phyloP scores from a whole-genome alignment of 2,113 vertebrate species.

The Benitochromis conjunctus region DNA sequence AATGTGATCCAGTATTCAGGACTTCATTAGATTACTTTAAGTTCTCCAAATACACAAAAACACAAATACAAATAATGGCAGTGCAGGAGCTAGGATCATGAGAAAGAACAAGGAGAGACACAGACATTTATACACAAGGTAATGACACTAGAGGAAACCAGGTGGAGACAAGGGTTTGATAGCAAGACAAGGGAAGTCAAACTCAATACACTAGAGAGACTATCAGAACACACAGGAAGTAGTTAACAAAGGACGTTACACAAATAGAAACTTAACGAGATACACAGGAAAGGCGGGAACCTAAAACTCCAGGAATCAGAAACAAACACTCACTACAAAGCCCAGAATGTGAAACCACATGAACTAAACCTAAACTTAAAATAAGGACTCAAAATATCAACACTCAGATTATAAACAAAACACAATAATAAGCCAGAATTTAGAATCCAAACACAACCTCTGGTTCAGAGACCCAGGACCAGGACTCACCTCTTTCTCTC shows the following conservation, averaged over 20 bases:
- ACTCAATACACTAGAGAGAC: neutral
- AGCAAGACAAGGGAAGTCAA: neutral
- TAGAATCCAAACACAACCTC: neutral
- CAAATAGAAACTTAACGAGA: neutral
- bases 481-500: neutral
- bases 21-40: rapidly evolving
- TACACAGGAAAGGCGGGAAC: neutral
- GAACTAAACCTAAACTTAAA: neutral
- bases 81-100: neutral
- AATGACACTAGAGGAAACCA: neutral
- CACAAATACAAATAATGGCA: neutral
- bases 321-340: neutral
- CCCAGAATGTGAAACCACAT: neutral
- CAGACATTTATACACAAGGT: neutral
- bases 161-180: neutral
- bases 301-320: neutral
- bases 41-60: neutral
- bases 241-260: neutral
- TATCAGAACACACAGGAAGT: neutral
- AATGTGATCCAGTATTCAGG: neutral
- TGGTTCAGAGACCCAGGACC: neutral
- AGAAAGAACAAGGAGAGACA: neutral
- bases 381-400: neutral
- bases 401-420: neutral
- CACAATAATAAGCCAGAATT: neutral